Evolutionary conservation across 2,113 vertebrate species (phyloP), one percentile per base, ranked within the genome.

Genomic region (Gila orcuttii): DNA sequence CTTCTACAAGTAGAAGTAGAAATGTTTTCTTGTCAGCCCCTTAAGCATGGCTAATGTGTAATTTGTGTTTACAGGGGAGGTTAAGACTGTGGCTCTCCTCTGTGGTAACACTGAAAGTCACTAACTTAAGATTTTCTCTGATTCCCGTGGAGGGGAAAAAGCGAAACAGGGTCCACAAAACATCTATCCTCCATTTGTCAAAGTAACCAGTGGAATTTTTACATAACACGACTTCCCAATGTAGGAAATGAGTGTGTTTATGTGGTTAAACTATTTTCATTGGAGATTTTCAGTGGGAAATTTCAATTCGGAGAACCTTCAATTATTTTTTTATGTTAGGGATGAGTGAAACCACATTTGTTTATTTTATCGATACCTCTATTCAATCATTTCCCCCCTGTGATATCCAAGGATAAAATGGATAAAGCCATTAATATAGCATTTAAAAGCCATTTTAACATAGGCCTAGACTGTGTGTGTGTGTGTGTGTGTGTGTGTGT

Each of bases 111-210:
- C 84, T 66, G 39, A 78, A 83, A 87, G 78, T 76, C 69, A 42
- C 86, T 85, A 55, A 78, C 79, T 85, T 62, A 83, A 57, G 50
- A 25, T 19, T 57, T 79, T 80, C 73, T 79, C 42, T 79, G 83
- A 82, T 88, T 66, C 45, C 79, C 31, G 31, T 3, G 4, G 19
- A 19, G 11, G 45, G 2, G 50, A 68, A 23, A 60, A 69, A 79
- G 79, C 82, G 68, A 79, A 85, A 71, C 66, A 39, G 60, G 69
- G 79, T 45, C 45, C 69, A 66, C 55, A 75, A 82, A 73, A 74
- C 73, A 89, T 87, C 82, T 87, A 55, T 57, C 25, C 45, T 89
- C 80, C 86, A 83, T 82, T 87, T 87, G 73, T 83, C 79, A 71
- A 11, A 78, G 62, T 74, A 82, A 89, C 77, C 78, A 74, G 47